phyloP scores from a whole-genome alignment of 2,888 invertebrate genomes.

The Heteromyza rotundicornis region DNA sequence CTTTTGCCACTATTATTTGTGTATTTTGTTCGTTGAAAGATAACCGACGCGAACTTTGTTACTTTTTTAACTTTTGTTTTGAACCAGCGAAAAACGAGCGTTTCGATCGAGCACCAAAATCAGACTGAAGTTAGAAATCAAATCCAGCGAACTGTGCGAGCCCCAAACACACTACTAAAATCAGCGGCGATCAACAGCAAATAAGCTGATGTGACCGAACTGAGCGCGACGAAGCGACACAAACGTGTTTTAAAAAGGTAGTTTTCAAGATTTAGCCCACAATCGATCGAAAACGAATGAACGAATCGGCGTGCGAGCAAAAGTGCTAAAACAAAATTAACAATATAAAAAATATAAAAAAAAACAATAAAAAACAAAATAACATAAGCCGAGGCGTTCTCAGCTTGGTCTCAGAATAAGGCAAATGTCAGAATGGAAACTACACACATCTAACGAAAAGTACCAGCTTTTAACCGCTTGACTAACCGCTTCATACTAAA shows the following conservation, averaged over 20 bases:
- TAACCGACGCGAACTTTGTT: slow-evolving; percentile 21
- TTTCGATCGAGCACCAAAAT: slow-evolving; percentile 63
- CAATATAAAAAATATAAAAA: slow-evolving; percentile 8
- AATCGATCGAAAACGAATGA: slow-evolving; percentile 11
- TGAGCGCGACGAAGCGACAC: slow-evolving; percentile 19
- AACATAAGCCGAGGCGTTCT: slow-evolving; percentile 10
- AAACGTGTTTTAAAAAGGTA: slow-evolving; percentile 38
- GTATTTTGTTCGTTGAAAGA: slow-evolving; percentile 11
- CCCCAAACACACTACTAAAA: slow-evolving; percentile 21
- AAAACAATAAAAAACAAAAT: neutral
- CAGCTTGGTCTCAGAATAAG: neutral
- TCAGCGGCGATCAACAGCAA: slow-evolving; percentile 23
- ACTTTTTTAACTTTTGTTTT: slow-evolving; percentile 25
- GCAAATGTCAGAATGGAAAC: no score
- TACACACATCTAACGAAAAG: no score
- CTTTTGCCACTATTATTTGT: slow-evolving; percentile 20
- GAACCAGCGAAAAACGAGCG: slow-evolving; percentile 40
- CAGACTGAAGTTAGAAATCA: slow-evolving; percentile 60
- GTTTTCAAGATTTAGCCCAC: slow-evolving; percentile 37
- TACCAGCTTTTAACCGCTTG: no score
- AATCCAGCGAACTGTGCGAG: slow-evolving; percentile 40
- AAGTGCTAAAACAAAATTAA: neutral
- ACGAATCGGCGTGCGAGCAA: neutral
- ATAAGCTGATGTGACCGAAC: slow-evolving; percentile 54
- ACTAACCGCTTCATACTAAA: no score